phyloP scores from a whole-genome alignment of 1,140 invertebrate genomes.

The Hylyphantes graminicola region DNA sequence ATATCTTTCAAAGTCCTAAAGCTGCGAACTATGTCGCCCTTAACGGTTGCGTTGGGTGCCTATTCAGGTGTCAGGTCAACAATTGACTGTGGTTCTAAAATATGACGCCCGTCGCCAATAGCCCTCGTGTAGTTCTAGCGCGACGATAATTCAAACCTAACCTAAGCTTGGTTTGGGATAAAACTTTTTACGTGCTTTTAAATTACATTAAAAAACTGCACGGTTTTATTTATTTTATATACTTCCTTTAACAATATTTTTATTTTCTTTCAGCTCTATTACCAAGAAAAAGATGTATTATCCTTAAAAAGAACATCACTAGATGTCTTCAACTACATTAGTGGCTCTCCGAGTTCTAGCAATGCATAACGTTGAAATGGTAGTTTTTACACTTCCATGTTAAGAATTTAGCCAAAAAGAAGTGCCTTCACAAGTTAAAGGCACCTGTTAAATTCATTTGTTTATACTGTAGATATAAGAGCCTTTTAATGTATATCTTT shows the following conservation, averaged over 20 bases:
- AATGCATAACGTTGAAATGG: conserved; percentile 15
- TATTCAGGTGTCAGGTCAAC: too few relatives aligned
- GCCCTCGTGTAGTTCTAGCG: too few relatives aligned
- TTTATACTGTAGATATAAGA: conserved; percentile 5
- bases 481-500: neutral
- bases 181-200: too few relatives aligned
- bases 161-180: too few relatives aligned
- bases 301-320: conserved; percentile 61
- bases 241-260: neutral
- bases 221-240: too few relatives aligned
- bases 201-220: too few relatives aligned
- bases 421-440: conserved; percentile 50
- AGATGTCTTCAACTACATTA: conserved; percentile 64
- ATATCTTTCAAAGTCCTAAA: too few relatives aligned
- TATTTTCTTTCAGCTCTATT: conserved; percentile 33
- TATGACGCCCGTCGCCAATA: too few relatives aligned
- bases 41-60: too few relatives aligned
- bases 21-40: too few relatives aligned
- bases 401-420: conserved; percentile 37
- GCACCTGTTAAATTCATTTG: conserved; percentile 12
- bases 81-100: too few relatives aligned
- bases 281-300: conserved; percentile 53
- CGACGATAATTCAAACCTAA: too few relatives aligned
- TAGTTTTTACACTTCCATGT: neutral
- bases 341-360: conserved; percentile 61